Evolutionary conservation across 2,888 invertebrate species (phyloP).

Genomic region (Ypsolopha sequella): DNA sequence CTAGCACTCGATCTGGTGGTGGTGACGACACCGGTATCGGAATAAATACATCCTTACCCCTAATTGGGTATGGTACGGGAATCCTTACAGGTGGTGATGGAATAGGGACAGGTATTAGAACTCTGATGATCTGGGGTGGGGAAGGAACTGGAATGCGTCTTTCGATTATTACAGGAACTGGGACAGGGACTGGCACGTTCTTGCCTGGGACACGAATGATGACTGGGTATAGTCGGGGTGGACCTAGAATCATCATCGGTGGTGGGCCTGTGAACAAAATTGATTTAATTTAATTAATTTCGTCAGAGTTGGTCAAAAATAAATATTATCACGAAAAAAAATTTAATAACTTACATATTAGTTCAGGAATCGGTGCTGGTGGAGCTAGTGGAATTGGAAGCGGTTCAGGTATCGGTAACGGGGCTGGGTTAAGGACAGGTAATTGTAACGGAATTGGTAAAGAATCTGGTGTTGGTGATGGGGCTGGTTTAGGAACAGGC

Average conservation of each 20-base stretch:
- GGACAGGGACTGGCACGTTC: slow-evolving; percentile 36
- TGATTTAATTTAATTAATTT: no score
- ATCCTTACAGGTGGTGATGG: slow-evolving; percentile 16
- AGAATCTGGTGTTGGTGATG: no score
- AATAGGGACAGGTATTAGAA: slow-evolving; percentile 23
- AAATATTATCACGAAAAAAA: no score
- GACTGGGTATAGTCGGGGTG: slow-evolving; percentile 45
- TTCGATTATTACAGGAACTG: slow-evolving; percentile 23
- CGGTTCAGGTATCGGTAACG: no score
- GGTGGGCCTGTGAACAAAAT: slow-evolving; percentile 31
- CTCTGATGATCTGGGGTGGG: slow-evolving; percentile 21
- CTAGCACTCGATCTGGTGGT: slow-evolving; percentile 28
- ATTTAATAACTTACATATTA: no score
- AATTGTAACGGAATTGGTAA: no score
- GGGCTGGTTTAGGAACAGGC: no score
- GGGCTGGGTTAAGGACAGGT: no score
- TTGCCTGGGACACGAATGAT: slow-evolving; percentile 32
- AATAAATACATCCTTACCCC: slow-evolving; percentile 17
- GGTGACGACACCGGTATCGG: slow-evolving; percentile 34
- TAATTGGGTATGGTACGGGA: not conserved
- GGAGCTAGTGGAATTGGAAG: no score
- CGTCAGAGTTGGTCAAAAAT: no score
- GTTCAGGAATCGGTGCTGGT: no score
- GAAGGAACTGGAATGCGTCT: slow-evolving; percentile 24
- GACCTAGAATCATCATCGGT: slow-evolving; percentile 41